A percentile compares a stretch with the other conserved stretches of the same genome.
phyloP scores from a whole-genome alignment of 2,797 vertebrate genomes.

The Phrynocephalus guinanensis region DNA sequence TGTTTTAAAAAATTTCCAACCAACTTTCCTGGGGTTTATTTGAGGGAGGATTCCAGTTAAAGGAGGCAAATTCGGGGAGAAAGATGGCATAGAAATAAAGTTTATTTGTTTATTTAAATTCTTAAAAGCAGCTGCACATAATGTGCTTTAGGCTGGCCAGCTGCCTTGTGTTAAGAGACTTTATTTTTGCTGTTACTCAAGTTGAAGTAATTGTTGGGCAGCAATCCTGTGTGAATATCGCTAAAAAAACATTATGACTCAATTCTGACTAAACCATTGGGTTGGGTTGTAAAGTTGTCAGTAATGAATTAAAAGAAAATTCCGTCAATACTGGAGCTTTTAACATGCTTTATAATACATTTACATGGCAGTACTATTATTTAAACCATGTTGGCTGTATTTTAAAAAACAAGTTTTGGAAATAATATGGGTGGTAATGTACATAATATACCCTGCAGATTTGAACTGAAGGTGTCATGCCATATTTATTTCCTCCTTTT shows the following conservation, averaged over 20 bases:
- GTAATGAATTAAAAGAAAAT: neutral
- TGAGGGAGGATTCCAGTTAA: neutral
- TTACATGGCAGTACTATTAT: neutral
- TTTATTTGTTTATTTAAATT: neutral
- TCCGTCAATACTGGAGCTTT: neutral
- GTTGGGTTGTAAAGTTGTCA: neutral
- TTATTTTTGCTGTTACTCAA: neutral
- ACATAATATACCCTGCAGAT: slow-evolving; percentile 34
- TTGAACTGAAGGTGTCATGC: slow-evolving; percentile 62
- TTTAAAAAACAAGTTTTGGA: neutral
- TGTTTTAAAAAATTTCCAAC: neutral
- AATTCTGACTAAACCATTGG: neutral
- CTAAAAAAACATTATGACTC: neutral
- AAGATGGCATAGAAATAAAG: too few species aligned
- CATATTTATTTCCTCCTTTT: slow-evolving; percentile 67
- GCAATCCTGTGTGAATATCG: neutral
- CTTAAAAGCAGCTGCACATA: slow-evolving; percentile 1
- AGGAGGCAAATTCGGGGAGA: too few species aligned
- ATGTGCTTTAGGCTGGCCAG: neutral
- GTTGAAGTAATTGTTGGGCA: neutral
- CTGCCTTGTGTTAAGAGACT: neutral
- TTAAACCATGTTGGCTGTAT: neutral
- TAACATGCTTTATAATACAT: neutral
- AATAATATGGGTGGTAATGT: neutral
- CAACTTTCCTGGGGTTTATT: neutral